These are phyloP conservation scores for Hanleya hanleyi DNA, from an alignment of 2,888 invertebrate genomes.

Conservation along the genomic window DNA sequence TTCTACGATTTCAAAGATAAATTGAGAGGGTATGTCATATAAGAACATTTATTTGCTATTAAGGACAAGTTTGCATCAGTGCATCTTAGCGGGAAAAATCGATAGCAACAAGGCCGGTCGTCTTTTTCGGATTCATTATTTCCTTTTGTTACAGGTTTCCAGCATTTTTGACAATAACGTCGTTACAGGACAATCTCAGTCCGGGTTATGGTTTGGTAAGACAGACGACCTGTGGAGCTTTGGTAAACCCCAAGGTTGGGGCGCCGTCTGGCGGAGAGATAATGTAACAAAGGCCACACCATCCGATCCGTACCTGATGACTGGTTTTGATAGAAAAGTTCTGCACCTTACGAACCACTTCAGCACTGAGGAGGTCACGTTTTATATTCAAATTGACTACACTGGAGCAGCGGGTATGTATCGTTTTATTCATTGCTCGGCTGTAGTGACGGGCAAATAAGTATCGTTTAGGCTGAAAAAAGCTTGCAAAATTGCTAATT, in stretches of 20 bases:
- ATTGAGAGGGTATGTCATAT: too few relatives aligned
- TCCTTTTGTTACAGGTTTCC: constrained; percentile 39
- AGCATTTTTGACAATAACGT: constrained; percentile 42
- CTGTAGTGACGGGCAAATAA: too few relatives aligned
- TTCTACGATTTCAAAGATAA: too few relatives aligned
- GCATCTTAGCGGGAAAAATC: too few relatives aligned
- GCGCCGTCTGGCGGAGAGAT: constrained; percentile 39
- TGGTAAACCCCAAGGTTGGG: constrained; percentile 45
- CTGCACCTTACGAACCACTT: constrained; percentile 19
- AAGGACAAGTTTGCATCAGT: too few relatives aligned
- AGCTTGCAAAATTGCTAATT: too few relatives aligned
- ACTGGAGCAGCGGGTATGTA: constrained; percentile 41
- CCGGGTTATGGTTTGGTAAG: constrained; percentile 38
- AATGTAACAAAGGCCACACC: constrained; percentile 6
- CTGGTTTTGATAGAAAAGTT: constrained; percentile 43
- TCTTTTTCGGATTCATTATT: too few relatives aligned
- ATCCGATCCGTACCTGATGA: constrained; percentile 43
- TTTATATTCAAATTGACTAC: constrained; percentile 32
- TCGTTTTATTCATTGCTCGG: too few relatives aligned
- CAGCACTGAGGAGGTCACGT: neutral
- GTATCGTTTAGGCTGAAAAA: too few relatives aligned
- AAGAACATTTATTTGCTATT: too few relatives aligned
- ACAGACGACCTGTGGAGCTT: constrained; percentile 42
- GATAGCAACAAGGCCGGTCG: too few relatives aligned
- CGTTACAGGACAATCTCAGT: constrained; percentile 44